These are phyloP conservation scores for Entosphenus tridentatus DNA, from an alignment of 2,113 vertebrate species.

Conservation along the genomic window DNA sequence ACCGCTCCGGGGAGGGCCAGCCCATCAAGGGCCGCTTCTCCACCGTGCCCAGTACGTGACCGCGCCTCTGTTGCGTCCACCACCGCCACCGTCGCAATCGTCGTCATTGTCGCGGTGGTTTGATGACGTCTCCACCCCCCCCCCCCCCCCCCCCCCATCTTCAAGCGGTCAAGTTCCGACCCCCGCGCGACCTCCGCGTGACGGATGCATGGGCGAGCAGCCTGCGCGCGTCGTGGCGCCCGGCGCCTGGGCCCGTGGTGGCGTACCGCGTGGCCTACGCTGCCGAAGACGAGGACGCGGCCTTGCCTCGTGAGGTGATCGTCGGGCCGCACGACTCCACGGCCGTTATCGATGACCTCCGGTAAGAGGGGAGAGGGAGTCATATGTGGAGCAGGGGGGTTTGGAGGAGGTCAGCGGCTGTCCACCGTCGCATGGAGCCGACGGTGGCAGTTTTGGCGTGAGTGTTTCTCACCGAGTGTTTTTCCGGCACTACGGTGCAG, in stretches of 20 bases:
- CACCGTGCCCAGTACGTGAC: background rate
- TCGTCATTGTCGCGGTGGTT: background rate
- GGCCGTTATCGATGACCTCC: conserved; percentile 2
- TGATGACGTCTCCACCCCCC: background rate
- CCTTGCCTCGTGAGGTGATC: background rate
- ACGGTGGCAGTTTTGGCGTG: background rate
- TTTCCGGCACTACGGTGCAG: background rate
- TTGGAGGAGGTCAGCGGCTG: background rate
- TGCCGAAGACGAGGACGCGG: conserved; percentile 5
- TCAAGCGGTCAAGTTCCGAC: background rate
- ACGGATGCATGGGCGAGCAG: conserved; percentile 45
- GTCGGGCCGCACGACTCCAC: conserved; percentile 1
- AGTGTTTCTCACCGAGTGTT: background rate
- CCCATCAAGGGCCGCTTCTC: conserved; percentile 1
- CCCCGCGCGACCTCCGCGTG: conserved; percentile 27
- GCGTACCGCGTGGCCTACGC: conserved; percentile 51
- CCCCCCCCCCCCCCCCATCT: background rate
- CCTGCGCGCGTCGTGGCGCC: conserved; percentile 46
- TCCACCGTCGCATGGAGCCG: background rate
- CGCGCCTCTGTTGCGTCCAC: background rate
- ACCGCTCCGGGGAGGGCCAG: conserved; percentile 1
- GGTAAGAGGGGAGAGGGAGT: background rate
- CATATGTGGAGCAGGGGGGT: background rate
- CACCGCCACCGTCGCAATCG: background rate
- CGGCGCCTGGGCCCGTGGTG: conserved; percentile 20